Base-by-base conservation (phyloP, 2,888 invertebrate genomes). In the Branchinecta sandiegonensis region DNA sequence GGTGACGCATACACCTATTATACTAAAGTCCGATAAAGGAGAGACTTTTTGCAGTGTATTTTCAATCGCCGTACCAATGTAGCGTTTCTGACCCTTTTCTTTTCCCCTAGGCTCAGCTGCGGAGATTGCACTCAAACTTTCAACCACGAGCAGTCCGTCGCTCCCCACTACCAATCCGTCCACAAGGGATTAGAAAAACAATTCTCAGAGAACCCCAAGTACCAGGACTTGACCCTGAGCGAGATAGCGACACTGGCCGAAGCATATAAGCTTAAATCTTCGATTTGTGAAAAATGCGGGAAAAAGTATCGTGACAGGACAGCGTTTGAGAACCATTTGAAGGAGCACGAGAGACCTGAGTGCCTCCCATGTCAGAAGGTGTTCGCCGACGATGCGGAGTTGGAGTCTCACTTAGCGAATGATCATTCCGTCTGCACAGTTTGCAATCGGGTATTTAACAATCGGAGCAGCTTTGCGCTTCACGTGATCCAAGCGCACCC, bases 291-390 rank as follows among this genome's bases (percentile, higher is more conserved):
- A 37, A 37, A 6, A 37, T 37, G 37, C 6, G 37, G 37, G 37
- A 37, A 37, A 37, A 37, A 37, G 37, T 37, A 37, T 37, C 14
- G 17, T 1, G 56, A 10, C 56, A 56, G 8, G 56, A 56, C 56
- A 14, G 56, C 56, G 1, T 8, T 14, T 8, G 10, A 56, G 17
- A 56, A 56, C 17, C 17, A 14, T 56, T 56, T 17, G 17, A 56
- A 56, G 17, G 37, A 37, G 37, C 37, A 37, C 37, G 37, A 37
- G 37, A 2, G 37, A 6, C 56, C n/a, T 9, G 56, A 56, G 56
- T 56, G 56, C 56, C 17, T 56, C 8, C 56, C 56, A 8, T 56
- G 56, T 65, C 72, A 73, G 63, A 72, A 73, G n/a, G 72, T 72
- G 65, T 72, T 72, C 46, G 72, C 70, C 8, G n/a, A n/a, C 17